Base-by-base conservation (phyloP, 2,797 vertebrate genomes). In the Merluccius polli region DNA sequence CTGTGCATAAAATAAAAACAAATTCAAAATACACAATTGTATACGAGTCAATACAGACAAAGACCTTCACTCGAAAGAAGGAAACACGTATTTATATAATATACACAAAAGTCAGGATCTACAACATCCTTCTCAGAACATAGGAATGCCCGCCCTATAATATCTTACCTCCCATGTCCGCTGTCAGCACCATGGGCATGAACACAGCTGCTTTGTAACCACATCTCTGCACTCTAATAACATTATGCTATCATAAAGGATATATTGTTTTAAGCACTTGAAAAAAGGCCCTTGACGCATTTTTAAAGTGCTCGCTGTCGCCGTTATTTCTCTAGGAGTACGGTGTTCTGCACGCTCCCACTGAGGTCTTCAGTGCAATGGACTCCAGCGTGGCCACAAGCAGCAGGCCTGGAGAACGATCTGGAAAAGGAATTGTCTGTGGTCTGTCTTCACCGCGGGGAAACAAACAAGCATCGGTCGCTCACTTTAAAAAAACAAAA, bases 251-350 rank as follows among this genome's bases (percentile, higher is more conserved):
- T 80, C 80, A 84, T 77, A 81, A 77, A 59, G 52, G 52, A 59
- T 71, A 77, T 84, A 73, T 82, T 74, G 70, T 82, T 79, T 79
- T 84, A 91, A 95, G 93, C 94, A 95, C 95, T 94, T 87, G 84
- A 91, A 71, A 88, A 35, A 59, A 59, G 52, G 92, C 94, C 93
- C 92, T 92, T 86, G 90, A 88, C 90, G 83, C 89, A 89, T 80
- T 65, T 5, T 92, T 96, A 97, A 98, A 97, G 95, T 97, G 95
- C 95, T 90, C 78, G 73, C 80, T 78, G 77, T 94, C 94, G 89
- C 84, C 68, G 79, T 81, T 91, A 85, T 80, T 71, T 90, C 68
- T 91, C 67, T 31, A 83, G 75, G 91, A 79, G 77, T 79, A 81
- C 80, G 93, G 90, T 87, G 92, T 90, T 90, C 75, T 75, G 75